phyloP scores from a whole-genome alignment of 2,797 vertebrate genomes.

The Podarcis lilfordi region DNA sequence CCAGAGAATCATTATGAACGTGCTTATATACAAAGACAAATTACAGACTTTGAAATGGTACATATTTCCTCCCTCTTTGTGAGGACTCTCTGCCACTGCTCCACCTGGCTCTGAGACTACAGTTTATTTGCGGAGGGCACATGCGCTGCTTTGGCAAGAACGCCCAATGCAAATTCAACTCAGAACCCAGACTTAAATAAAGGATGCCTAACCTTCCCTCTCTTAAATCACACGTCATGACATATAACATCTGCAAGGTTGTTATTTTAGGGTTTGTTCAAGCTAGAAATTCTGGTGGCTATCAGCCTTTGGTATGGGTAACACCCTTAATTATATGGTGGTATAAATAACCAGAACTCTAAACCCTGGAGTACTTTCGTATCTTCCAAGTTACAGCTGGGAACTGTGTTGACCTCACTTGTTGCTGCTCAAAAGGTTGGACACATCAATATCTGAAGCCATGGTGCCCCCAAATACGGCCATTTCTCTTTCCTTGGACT shows the following conservation, averaged over 20 bases:
- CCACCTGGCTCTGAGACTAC: slow-evolving; percentile 54
- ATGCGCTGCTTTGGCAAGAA: slow-evolving; percentile 43
- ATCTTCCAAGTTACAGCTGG: slow-evolving; percentile 16
- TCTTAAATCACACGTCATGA: slow-evolving; percentile 50
- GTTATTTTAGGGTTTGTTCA: not conserved
- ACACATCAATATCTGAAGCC: slow-evolving; percentile 43
- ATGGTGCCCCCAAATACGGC: slow-evolving; percentile 44
- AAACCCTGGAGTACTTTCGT: not conserved
- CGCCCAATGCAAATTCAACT: slow-evolving; percentile 9
- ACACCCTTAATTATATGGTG: slow-evolving; percentile 48
- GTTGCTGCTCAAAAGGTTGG: slow-evolving; percentile 24
- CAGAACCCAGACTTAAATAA: slow-evolving; percentile 41
- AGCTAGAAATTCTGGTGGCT: slow-evolving; percentile 34
- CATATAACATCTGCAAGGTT: slow-evolving; percentile 9
- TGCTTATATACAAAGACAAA: slow-evolving; percentile 65
- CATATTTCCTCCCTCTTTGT: slow-evolving; percentile 31
- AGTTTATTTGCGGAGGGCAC: slow-evolving; percentile 32
- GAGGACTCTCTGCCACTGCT: slow-evolving; percentile 40
- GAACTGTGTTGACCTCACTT: slow-evolving; percentile 19
- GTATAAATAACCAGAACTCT: slow-evolving; percentile 11
- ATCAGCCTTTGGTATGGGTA: slow-evolving; percentile 60
- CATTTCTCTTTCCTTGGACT: slow-evolving; percentile 47
- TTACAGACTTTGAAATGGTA: slow-evolving; percentile 72
- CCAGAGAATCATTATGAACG: slow-evolving; percentile 55
- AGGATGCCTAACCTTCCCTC: not conserved